Evolutionary conservation across 2,113 vertebrate species (phyloP).

Genomic region (Morone chrysops): DNA sequence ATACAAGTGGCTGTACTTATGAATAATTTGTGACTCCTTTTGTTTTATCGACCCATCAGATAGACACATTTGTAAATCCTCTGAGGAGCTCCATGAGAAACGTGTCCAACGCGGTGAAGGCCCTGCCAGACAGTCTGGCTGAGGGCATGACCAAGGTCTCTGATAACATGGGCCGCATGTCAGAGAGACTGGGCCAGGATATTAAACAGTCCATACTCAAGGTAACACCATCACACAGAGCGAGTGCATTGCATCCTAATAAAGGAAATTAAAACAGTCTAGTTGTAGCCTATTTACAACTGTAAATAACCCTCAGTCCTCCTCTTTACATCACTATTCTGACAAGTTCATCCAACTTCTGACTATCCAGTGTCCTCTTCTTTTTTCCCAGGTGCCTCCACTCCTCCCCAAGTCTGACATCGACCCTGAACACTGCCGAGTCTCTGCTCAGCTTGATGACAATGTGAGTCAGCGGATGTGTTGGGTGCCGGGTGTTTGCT

Average conservation of each 20-base stretch:
- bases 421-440: slow-evolving; percentile 94
- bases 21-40: neutral
- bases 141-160: slow-evolving; percentile 99
- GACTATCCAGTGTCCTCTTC: neutral
- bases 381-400: slow-evolving; percentile 88
- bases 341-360: neutral
- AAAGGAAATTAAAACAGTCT: neutral
- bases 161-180: slow-evolving; percentile 99
- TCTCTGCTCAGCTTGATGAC: slow-evolving; percentile 97
- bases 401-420: slow-evolving; percentile 93
- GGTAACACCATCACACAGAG: slow-evolving; percentile 76
- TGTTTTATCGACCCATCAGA: slow-evolving; percentile 79
- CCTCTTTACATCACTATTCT: neutral
- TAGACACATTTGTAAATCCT: slow-evolving; percentile 99
- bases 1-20: neutral
- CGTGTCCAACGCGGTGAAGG: slow-evolving; percentile 97
- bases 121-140: slow-evolving; percentile 96
- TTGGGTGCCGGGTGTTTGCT: neutral
- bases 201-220: slow-evolving; percentile 98
- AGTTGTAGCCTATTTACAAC: neutral
- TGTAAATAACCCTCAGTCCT: neutral
- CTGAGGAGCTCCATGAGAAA: slow-evolving; percentile 99
- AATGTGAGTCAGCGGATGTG: slow-evolving; percentile 88
- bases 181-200: slow-evolving; percentile 96
- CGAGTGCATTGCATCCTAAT: no score